phyloP scores from a whole-genome alignment of 2,888 invertebrate species.

The Mesorhabditis sp. region DNA sequence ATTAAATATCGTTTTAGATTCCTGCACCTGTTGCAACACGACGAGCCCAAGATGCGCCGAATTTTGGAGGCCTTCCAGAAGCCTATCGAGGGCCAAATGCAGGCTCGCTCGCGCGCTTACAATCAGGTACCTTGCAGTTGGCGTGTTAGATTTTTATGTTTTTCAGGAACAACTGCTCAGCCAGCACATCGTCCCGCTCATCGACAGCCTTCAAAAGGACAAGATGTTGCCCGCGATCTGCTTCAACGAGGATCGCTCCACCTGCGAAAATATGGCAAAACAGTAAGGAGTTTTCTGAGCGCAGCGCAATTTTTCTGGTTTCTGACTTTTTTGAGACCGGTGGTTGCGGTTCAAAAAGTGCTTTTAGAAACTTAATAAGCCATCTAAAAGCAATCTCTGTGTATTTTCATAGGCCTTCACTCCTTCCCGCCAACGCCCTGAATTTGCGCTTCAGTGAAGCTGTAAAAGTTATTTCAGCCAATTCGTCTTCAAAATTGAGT shows the following conservation, averaged over 20 bases:
- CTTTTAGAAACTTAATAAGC: too few relatives aligned
- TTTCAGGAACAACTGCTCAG: slow-evolving; percentile 17
- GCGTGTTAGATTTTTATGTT: background rate
- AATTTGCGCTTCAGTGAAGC: too few relatives aligned
- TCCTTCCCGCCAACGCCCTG: background rate
- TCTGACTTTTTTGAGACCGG: too few relatives aligned
- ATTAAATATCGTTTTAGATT: background rate
- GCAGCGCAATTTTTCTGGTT: too few relatives aligned
- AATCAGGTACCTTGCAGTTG: slow-evolving; percentile 31
- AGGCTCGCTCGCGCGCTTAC: slow-evolving; percentile 34
- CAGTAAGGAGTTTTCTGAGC: background rate
- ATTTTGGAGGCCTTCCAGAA: slow-evolving; percentile 27
- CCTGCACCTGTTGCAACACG: background rate
- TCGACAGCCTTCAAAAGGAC: slow-evolving; percentile 46
- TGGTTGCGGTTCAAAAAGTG: too few relatives aligned
- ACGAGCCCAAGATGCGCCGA: background rate
- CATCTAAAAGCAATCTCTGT: background rate
- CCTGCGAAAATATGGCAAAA: slow-evolving; percentile 49
- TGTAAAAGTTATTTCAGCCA: too few relatives aligned
- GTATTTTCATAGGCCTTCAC: background rate
- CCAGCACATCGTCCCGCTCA: slow-evolving; percentile 45
- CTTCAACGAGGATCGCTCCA: slow-evolving; percentile 53
- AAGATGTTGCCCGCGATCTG: slow-evolving; percentile 54
- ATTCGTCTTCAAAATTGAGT: too few relatives aligned
- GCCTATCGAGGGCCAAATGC: slow-evolving; percentile 35